These are phyloP conservation scores for Vombatus ursinus DNA, from an alignment of 2,113 vertebrate genomes.

Conservation along the genomic window DNA sequence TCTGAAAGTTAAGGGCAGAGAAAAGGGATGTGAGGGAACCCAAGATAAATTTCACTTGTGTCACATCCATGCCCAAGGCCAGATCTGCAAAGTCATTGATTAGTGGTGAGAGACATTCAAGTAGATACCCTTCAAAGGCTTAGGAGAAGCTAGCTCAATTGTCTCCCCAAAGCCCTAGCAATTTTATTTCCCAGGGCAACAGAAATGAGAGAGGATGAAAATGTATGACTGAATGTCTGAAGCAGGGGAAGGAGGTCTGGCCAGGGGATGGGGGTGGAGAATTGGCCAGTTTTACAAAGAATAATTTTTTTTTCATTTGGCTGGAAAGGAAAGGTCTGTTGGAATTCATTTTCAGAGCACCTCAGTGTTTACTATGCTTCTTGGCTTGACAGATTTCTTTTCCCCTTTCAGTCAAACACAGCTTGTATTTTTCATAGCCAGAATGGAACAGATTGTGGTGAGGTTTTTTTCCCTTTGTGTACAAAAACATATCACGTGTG, in stretches of 20 bases:
- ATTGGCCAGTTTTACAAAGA: constrained; percentile 70
- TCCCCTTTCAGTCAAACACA: constrained; percentile 80
- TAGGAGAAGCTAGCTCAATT: constrained; percentile 31
- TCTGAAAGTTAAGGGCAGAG: not conserved
- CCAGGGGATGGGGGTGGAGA: constrained; percentile 68
- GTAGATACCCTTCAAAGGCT: constrained; percentile 49
- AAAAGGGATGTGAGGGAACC: not conserved
- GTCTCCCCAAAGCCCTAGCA: constrained; percentile 61
- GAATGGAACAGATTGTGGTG: constrained; percentile 77
- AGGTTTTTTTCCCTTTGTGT: constrained; percentile 69
- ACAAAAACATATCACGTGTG: constrained; percentile 73
- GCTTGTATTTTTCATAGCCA: constrained; percentile 82
- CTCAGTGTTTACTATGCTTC: constrained; percentile 80
- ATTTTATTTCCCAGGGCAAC: constrained; percentile 70
- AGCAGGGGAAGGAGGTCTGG: constrained; percentile 67
- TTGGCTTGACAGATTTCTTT: constrained; percentile 78
- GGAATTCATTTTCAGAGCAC: constrained; percentile 75
- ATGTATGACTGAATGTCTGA: constrained; percentile 78
- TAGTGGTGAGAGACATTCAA: constrained; percentile 35
- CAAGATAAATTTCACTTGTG: not conserved
- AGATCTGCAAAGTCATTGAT: constrained; percentile 40
- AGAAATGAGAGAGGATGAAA: constrained; percentile 70
- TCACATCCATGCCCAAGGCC: not conserved
- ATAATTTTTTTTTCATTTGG: constrained; percentile 77
- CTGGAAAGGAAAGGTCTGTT: constrained; percentile 79